Evolutionary conservation across 2,888 invertebrate species (phyloP), one percentile per base, ranked within the genome.

Genomic region (Coremacera marginata): DNA sequence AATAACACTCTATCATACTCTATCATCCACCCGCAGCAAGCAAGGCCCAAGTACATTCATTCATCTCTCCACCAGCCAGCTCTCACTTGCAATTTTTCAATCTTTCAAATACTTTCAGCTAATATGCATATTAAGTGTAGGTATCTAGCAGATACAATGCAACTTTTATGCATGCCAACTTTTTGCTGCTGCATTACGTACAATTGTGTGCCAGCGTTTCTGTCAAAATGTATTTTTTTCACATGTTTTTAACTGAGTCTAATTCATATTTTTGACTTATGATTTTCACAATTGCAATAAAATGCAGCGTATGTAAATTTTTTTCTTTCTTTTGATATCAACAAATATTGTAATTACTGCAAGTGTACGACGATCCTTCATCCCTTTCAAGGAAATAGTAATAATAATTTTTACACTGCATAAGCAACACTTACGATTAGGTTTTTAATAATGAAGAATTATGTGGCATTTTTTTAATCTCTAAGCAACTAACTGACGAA

Each of bases 101-200:
- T 74, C 74, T 74, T 74, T 74, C 74, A 74, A 62, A 65, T 67
- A 67, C 74, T 74, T 74, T 74, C 67, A 74, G 74, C 74, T 74
- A 74, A 74, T 74, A 74, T 74, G 65, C 63, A 37, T 25, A 55
- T 57, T 52, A 44, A 31, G 72, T 34, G 5, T 73, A 67, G 25
- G 67, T 55, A 65, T 65, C 52, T 55, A 8, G 34, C 57, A 72
- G 62, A 60, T 63, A 51, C 49, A 49, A 70, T 70, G 55, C 62
- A 55, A 65, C 65, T 51, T 34, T n/a, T 73, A 51, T 62, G 73
- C 49, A 25, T 73, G 44, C 11, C 73, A 57, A 19, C 25, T 9
- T 51, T 22, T 51, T 44, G 22, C 62, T 37, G 34, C 25, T 62
- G 37, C 25, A 0, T 34, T 27, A 57, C 27, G 16, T 34, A 14